These are phyloP conservation scores for Dreissena polymorpha DNA, from an alignment of 1,140 invertebrate species.

Conservation along the genomic window DNA sequence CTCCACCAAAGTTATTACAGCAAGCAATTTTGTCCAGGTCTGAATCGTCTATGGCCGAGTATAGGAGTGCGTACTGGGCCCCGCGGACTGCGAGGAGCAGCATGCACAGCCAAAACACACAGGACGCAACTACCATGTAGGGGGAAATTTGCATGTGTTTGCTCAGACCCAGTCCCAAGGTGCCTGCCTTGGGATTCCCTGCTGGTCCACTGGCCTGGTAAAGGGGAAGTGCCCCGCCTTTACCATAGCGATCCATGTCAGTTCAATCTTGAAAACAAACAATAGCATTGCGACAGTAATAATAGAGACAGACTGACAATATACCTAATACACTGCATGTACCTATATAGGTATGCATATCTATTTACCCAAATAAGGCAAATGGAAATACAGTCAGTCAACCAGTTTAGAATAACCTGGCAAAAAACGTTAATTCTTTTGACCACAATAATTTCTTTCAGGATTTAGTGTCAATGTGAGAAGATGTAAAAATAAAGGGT, in stretches of 20 bases:
- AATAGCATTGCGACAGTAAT: background rate
- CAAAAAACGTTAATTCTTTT: no score
- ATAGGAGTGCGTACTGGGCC: conserved; percentile 51
- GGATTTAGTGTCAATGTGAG: no score
- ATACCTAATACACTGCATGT: no score
- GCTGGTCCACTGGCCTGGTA: conserved; percentile 5
- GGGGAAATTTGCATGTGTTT: conserved; percentile 46
- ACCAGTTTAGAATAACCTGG: no score
- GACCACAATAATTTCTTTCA: no score
- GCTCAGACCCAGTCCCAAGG: background rate
- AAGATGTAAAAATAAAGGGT: no score
- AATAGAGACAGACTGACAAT: background rate
- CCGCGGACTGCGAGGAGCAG: conserved; percentile 46
- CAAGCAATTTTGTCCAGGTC: conserved; percentile 51
- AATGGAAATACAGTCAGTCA: no score
- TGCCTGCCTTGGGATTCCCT: background rate
- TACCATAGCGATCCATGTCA: conserved; percentile 46
- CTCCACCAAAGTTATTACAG: conserved; percentile 52
- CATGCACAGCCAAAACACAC: conserved; percentile 58
- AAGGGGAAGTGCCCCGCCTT: conserved; percentile 28
- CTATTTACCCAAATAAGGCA: no score
- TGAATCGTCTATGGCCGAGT: conserved; percentile 50
- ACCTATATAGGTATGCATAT: no score
- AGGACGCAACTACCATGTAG: conserved; percentile 57
- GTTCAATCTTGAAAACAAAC: background rate